These are phyloP conservation scores for Mastomys natalensis DNA, from an alignment of 2,113 vertebrate genomes.

Conservation along the genomic window DNA sequence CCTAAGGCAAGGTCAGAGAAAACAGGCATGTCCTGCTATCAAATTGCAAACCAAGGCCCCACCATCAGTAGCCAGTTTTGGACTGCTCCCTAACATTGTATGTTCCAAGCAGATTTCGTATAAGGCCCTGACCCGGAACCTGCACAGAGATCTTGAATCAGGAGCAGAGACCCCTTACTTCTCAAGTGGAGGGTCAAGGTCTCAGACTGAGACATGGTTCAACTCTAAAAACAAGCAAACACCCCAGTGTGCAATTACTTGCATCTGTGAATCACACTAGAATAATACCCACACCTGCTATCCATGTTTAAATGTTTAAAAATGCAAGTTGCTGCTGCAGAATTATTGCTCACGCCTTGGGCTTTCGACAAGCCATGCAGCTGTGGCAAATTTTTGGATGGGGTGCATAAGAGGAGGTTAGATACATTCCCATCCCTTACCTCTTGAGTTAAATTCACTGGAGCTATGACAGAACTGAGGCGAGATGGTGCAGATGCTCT, in stretches of 20 bases:
- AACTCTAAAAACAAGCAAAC: constrained; percentile 32
- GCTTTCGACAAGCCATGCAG: constrained; percentile 28
- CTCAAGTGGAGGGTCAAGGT: neutral
- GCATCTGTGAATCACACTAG: neutral
- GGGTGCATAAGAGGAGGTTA: neutral
- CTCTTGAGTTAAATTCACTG: neutral
- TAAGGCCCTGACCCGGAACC: neutral
- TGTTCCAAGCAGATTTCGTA: neutral
- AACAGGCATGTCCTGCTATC: neutral
- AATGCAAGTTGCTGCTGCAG: constrained; percentile 29
- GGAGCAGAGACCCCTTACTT: neutral
- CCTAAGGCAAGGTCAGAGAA: neutral
- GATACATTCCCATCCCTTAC: neutral
- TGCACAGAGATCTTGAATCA: neutral
- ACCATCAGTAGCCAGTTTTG: neutral
- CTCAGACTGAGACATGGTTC: constrained; percentile 1
- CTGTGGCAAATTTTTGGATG: neutral
- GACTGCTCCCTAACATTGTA: neutral
- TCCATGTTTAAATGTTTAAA: constrained; percentile 57
- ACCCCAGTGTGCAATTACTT: neutral
- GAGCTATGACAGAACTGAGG: neutral
- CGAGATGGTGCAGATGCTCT: neutral
- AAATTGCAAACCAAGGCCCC: neutral
- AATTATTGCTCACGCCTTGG: constrained; percentile 43
- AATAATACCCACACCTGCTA: constrained; percentile 56